A percentile compares a stretch with the other conserved stretches of the same genome.
Evolutionary conservation across 2,888 invertebrate genomes (phyloP).

Genomic region (Agrenia bidenticulata): DNA sequence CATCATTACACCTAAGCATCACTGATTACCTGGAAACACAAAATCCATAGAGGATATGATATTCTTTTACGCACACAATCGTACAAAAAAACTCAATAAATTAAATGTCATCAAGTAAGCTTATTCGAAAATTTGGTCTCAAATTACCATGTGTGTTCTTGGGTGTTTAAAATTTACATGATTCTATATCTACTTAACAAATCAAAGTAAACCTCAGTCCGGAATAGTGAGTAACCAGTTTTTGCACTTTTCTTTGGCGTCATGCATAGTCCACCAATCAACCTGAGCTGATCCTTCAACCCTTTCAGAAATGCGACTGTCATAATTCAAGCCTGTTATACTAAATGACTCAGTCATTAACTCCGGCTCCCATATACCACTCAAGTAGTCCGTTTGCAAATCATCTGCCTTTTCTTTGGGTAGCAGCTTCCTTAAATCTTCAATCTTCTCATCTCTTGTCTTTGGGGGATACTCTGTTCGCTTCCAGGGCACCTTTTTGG

Average conservation of each 20-base stretch:
- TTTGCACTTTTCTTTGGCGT: constrained; percentile 36
- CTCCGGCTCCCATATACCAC: constrained; percentile 50
- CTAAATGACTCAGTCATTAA: constrained; percentile 42
- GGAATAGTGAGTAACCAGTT: constrained; percentile 42
- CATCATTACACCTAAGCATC: too few species aligned
- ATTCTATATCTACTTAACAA: too few species aligned
- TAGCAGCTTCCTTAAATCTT: constrained; percentile 31
- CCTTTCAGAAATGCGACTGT: constrained; percentile 20
- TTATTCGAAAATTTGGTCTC: too few species aligned
- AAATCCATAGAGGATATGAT: too few species aligned
- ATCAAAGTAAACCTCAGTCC: too few species aligned
- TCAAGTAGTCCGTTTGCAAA: constrained; percentile 43
- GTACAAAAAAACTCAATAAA: too few species aligned
- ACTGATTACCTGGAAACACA: too few species aligned
- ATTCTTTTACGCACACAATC: too few species aligned
- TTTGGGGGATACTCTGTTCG: constrained; percentile 47
- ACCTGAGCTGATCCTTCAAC: not conserved
- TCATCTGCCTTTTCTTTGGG: constrained; percentile 33
- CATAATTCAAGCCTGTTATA: constrained; percentile 32
- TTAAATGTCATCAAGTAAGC: too few species aligned
- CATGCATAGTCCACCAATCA: constrained; percentile 30
- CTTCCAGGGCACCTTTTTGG: constrained; percentile 37
- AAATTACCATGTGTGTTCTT: too few species aligned
- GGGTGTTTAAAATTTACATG: too few species aligned
- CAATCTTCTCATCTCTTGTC: constrained; percentile 39